Evolutionary conservation across 1,140 invertebrate species (phyloP), one percentile per base, ranked within the genome.

Genomic region (Cotesia typhae): DNA sequence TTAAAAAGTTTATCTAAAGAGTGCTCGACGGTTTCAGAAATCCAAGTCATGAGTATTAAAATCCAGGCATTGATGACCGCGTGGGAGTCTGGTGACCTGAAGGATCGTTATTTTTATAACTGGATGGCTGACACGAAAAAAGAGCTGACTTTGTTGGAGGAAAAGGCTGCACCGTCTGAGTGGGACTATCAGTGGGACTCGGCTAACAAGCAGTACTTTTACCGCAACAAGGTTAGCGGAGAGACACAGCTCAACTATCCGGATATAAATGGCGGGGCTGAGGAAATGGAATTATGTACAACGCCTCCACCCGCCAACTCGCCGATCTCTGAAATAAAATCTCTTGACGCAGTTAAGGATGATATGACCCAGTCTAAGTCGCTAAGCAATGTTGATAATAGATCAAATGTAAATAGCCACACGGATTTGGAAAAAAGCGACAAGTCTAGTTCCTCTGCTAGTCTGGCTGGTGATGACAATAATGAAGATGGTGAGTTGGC

Each of bases 171-270:
- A n/a, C 92, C 92, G 7, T 82, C 86, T 36, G 92, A 91, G 76
- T 93, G 92, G 92, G 87, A 88, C 65, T 91, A 91, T 83, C 89
- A 91, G 75, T 93, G 92, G 92, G 90, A 92, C 90, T 93, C 91
- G 92, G 87, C 85, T 75, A 89, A 91, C 88, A 92, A 91, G 82
- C 87, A 91, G 72, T 93, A 93, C 85, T 92, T 88, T 86, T 93
- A 93, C 85, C 88, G 88, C 77, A 90, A 92, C 82, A 80, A 86
- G 68, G 78, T 76, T 51, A 90, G 87, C 35, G 89, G 89, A 7
- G 87, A 88, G 38, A 88, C 89, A 36, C 91, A 91, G 77, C 92
- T 92, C 91, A 90, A 90, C 70, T 92, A 91, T 84, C 92, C 92
- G 1, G 88, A 89, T 72, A 82, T 88, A 69, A 85, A 82, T 47